Conservation (phyloP, 2,888 invertebrate species). For the Phyllotreta cruciferae region DNA sequence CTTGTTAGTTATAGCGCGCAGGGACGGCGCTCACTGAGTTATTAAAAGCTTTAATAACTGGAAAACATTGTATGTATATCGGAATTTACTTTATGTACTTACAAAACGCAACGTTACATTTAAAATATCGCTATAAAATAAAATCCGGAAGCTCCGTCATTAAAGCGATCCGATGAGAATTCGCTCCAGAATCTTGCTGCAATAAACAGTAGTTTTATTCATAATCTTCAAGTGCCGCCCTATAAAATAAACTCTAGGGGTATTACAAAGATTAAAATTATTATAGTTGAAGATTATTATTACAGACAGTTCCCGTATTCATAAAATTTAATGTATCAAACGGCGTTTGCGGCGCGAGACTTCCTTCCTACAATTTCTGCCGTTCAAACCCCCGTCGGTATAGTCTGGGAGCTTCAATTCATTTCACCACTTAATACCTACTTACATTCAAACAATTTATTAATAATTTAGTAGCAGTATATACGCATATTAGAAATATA, state of each 20-base stretch:
- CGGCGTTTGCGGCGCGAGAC: conserved; percentile 31
- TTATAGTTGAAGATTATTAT: conserved; percentile 40
- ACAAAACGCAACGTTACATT: neutral
- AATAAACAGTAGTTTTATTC: conserved; percentile 38
- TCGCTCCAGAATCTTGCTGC: conserved; percentile 11
- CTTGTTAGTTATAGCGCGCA: conserved; percentile 28
- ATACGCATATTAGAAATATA: no score
- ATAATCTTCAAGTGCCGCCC: conserved; percentile 40
- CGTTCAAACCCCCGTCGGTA: neutral
- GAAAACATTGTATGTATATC: no score
- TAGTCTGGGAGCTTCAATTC: neutral
- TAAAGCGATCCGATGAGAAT: conserved; percentile 22
- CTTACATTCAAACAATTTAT: conserved; percentile 8
- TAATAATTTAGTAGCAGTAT: no score
- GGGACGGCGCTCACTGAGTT: neutral
- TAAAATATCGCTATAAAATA: conserved; percentile 9
- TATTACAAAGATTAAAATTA: conserved; percentile 46
- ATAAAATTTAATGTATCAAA: conserved; percentile 43
- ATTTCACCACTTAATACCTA: neutral
- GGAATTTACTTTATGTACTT: no score
- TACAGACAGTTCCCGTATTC: conserved; percentile 38
- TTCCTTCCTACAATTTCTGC: neutral
- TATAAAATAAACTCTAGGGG: conserved; percentile 40
- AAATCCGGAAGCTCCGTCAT: conserved; percentile 6
- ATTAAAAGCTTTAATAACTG: no score